Evolutionary conservation across 2,113 vertebrate species (phyloP).

Genomic region (Brienomyrus longianalis): DNA sequence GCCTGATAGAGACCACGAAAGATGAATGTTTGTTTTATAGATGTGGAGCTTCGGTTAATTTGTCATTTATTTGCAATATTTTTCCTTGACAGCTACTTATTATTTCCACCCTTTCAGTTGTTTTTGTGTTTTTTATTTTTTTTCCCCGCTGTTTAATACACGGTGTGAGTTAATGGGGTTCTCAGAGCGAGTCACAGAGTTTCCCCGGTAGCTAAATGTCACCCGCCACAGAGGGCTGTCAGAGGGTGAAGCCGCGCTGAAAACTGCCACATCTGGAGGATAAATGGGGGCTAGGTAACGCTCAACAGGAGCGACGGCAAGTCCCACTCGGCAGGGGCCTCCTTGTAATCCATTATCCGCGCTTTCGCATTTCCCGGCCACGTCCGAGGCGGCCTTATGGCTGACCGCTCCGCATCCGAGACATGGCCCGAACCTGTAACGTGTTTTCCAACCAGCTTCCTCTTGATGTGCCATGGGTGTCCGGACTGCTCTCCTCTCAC

Average conservation of each 20-base stretch:
- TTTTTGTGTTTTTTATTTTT: neutral
- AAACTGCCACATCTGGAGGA: neutral
- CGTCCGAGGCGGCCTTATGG: neutral
- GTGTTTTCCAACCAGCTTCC: neutral
- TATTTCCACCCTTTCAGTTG: conserved; percentile 1
- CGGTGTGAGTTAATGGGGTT: conserved; percentile 6
- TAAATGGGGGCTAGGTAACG: neutral
- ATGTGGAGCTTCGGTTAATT: conserved; percentile 1
- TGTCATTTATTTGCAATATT: conserved; percentile 9
- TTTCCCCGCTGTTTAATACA: neutral
- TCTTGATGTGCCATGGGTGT: neutral
- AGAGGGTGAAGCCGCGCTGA: neutral
- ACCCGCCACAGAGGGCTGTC: neutral
- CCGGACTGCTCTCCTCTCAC: neutral
- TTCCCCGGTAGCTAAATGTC: neutral
- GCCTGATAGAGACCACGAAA: neutral
- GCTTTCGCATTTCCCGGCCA: neutral
- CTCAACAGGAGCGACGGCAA: neutral
- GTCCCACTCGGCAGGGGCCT: neutral
- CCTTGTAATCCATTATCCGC: neutral
- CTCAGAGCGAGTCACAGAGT: neutral
- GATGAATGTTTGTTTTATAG: neutral
- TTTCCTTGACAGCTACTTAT: conserved; percentile 1
- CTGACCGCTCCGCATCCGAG: neutral
- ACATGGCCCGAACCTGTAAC: neutral